Percentiles rank a stretch among this genome's conserved stretches.
Evolutionary conservation across 2,888 invertebrate genomes (phyloP).

Genomic region (Ophion obscuratus): DNA sequence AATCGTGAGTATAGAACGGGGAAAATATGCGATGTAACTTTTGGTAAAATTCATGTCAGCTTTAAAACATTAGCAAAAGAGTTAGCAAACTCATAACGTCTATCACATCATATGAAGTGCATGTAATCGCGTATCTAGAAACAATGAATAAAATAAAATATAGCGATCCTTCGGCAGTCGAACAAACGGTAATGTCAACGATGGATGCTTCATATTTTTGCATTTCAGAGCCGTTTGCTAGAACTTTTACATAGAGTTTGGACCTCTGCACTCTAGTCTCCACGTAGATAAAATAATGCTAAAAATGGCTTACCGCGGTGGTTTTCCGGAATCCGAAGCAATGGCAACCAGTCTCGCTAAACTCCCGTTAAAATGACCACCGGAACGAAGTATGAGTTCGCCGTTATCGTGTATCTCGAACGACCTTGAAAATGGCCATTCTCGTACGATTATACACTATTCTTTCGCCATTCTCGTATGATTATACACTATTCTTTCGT

Average conservation of each 20-base stretch:
- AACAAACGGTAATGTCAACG: not conserved
- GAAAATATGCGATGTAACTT: too few species aligned
- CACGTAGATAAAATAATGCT: not conserved
- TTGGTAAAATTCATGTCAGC: too few species aligned
- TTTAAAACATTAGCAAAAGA: too few species aligned
- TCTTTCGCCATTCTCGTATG: not conserved
- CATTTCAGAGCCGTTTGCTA: not conserved
- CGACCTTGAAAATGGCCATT: slow-evolving; percentile 83
- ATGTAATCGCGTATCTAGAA: too few species aligned
- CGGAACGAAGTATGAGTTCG: slow-evolving; percentile 85
- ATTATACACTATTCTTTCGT: not conserved
- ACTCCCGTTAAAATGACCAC: slow-evolving; percentile 83
- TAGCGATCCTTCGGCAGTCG: too few species aligned
- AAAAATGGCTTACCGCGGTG: slow-evolving; percentile 87
- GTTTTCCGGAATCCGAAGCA: slow-evolving; percentile 93
- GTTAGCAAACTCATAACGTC: too few species aligned
- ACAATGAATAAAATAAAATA: too few species aligned
- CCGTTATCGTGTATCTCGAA: slow-evolving; percentile 88
- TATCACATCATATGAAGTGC: too few species aligned
- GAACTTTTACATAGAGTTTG: not conserved
- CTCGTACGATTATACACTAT: not conserved
- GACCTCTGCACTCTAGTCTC: not conserved
- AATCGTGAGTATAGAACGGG: too few species aligned
- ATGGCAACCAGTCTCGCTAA: slow-evolving; percentile 92
- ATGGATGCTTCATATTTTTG: not conserved